Percentiles rank a stretch among this genome's conserved stretches.
Evolutionary conservation across 2,797 vertebrate genomes (phyloP).

Genomic region (Dallia pectoralis): DNA sequence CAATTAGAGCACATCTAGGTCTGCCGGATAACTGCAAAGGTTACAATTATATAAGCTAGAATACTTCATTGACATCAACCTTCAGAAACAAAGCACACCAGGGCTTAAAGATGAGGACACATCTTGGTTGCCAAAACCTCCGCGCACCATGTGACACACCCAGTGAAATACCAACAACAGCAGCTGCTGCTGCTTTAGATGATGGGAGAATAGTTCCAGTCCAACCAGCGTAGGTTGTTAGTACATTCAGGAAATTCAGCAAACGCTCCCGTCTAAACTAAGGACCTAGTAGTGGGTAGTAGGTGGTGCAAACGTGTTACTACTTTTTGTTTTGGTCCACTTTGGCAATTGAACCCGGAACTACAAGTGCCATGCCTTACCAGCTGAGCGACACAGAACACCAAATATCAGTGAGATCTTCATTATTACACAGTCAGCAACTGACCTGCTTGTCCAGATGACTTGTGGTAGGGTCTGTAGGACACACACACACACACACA

Average conservation of each 20-base stretch:
- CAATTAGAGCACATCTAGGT: constrained; percentile 75
- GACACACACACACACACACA: background rate
- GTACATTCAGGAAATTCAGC: no score
- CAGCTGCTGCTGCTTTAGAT: no score
- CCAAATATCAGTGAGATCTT: background rate
- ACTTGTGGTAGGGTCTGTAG: background rate
- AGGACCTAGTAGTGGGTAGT: no score
- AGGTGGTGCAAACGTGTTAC: no score
- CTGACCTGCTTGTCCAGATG: background rate
- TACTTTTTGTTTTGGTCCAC: no score
- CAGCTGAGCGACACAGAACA: background rate
- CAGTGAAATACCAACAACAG: background rate
- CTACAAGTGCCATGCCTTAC: no score
- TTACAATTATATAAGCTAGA: constrained; percentile 72
- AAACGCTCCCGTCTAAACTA: no score
- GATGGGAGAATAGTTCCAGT: no score
- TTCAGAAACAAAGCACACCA: constrained; percentile 75
- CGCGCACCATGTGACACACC: background rate
- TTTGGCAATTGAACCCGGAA: no score
- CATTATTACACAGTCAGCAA: background rate
- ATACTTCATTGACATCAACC: constrained; percentile 68
- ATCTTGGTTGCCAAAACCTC: background rate
- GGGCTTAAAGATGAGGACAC: constrained; percentile 31
- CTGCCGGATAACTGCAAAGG: constrained; percentile 67
- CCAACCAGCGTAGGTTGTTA: no score